phyloP scores from a whole-genome alignment of 2,888 invertebrate species.

The Idaea straminata region DNA sequence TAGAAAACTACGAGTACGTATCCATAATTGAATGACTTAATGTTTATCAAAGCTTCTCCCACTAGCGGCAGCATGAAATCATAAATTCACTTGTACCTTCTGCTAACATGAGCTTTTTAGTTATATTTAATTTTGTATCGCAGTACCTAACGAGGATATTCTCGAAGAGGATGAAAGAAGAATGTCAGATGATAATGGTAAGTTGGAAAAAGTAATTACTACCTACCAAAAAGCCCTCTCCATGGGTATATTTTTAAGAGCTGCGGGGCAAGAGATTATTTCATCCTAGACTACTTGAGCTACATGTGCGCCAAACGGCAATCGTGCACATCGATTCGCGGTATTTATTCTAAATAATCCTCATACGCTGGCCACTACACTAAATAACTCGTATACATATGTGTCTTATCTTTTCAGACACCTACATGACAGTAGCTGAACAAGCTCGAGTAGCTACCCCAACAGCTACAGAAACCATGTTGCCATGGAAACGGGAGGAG shows the following conservation, averaged over 20 bases:
- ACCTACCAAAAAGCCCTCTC: not conserved
- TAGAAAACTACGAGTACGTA: too few species aligned
- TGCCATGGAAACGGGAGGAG: constrained; percentile 96
- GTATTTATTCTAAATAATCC: not conserved
- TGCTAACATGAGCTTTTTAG: not conserved
- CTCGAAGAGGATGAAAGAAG: constrained; percentile 75
- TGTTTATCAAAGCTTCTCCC: not conserved
- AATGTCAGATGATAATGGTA: constrained; percentile 72
- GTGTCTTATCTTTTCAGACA: constrained; percentile 42
- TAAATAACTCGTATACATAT: not conserved
- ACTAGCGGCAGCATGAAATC: not conserved
- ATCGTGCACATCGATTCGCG: too few species aligned
- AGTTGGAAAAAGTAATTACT: constrained; percentile 15
- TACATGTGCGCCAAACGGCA: too few species aligned
- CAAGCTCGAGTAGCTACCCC: constrained; percentile 90
- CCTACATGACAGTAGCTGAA: constrained; percentile 79
- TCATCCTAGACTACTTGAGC: too few species aligned
- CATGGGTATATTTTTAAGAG: not conserved
- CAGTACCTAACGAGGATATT: constrained; percentile 77
- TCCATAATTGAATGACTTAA: not conserved
- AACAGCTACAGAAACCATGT: constrained; percentile 92
- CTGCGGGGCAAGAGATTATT: too few species aligned
- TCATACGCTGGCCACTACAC: not conserved
- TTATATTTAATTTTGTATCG: constrained; percentile 35
- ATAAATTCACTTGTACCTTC: not conserved